phyloP scores from a whole-genome alignment of 1,140 invertebrate genomes.

The Condylostylus longicornis region DNA sequence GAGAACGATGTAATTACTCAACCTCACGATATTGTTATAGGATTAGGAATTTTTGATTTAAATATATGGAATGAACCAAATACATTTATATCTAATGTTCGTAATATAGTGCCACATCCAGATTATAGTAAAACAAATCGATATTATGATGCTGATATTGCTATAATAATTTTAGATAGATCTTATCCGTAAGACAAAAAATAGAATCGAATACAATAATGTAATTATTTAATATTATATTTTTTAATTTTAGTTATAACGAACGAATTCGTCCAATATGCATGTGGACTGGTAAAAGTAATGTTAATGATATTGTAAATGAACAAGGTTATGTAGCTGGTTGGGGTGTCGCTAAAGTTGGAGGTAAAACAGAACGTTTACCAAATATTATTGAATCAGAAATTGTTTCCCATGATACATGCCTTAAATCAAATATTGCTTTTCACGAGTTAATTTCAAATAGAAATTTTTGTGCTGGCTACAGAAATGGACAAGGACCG shows the following conservation, averaged over 20 bases:
- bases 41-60: slow-evolving; percentile 30
- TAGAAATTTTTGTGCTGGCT: slow-evolving; percentile 30
- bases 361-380: slow-evolving; percentile 8
- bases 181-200: slow-evolving; percentile 10
- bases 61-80: slow-evolving; percentile 22
- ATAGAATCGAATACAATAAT: background rate
- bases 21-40: slow-evolving; percentile 20
- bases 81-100: slow-evolving; percentile 20
- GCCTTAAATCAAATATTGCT: slow-evolving; percentile 9
- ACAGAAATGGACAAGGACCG: slow-evolving; percentile 24
- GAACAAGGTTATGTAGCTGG: slow-evolving; percentile 17
- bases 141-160: slow-evolving; percentile 36
- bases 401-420: slow-evolving; percentile 15
- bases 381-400: slow-evolving; percentile 10
- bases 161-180: slow-evolving; percentile 27
- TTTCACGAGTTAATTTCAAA: slow-evolving; percentile 13
- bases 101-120: slow-evolving; percentile 28
- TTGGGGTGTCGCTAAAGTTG: slow-evolving; percentile 19
- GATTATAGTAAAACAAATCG: slow-evolving; percentile 21
- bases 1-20: slow-evolving; percentile 21
- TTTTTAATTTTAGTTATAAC: slow-evolving; percentile 7
- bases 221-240: background rate
- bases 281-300: slow-evolving; percentile 14
- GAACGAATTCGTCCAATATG: slow-evolving; percentile 24
- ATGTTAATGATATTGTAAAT: slow-evolving; percentile 5